Base-by-base conservation (phyloP, 2,113 vertebrate genomes). In the Siniperca chuatsi region DNA sequence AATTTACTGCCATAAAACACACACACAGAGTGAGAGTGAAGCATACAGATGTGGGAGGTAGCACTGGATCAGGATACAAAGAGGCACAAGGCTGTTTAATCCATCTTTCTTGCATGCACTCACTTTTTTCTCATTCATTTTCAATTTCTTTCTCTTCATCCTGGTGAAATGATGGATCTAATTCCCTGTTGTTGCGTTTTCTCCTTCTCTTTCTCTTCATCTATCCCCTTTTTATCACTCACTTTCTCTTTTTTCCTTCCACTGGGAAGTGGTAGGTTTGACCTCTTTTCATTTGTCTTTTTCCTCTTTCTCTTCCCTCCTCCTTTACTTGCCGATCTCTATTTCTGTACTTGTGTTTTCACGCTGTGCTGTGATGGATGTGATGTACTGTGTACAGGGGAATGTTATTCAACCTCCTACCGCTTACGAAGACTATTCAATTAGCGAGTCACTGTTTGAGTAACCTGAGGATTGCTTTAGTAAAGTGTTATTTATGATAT, bases 401-500 rank as follows among this genome's bases (percentile, higher is more conserved):
- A 87, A 73, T 84, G 75, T 67, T 90, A 4, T 86, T 90, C 75
- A 79, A 81, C 77, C 91, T 79, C 90, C 83, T 29, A 61, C 78
- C 1, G 75, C 83, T 89, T 67, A 77, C 20, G 11, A 35, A 81
- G 57, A 80, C 82, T 92, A 70, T 91, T 92, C 80, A 90, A 93
- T 91, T 86, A 94, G 86, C 42, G 16, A 73, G 78, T 78, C 76
- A 21, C 78, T 74, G 91, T 90, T 87, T 88, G 87, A 90, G 77
- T 72, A 90, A 89, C 84, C 83, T 52, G 46, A 72, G 62, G 44
- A 81, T 66, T 48, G 75, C 78, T 87, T 89, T 76, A 35, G 81
- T 66, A 76, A 89, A 85, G 85, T 84, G 87, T 88, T 90, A 86
- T 93, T 93, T 83, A 85, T 85, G 62, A 90, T 55, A 48, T 60